Evolutionary conservation across 1,140 invertebrate species (phyloP), one percentile per base, ranked within the genome.

Genomic region (Piezodorus guildinii): DNA sequence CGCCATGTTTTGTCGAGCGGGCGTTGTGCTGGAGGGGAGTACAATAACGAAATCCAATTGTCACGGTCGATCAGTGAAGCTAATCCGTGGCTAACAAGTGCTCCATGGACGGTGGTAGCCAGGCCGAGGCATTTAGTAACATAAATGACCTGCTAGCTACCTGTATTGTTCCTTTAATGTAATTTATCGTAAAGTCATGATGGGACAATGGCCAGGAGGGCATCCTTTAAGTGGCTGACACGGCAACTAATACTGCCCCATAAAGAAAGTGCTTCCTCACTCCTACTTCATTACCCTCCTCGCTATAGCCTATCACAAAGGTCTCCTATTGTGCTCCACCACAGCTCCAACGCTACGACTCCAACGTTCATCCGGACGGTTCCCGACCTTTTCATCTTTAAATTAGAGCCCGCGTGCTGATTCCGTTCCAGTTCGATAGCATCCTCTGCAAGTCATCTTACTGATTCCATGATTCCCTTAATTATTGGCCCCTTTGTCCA

Each of bases 31-130:
- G 16, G 60, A 45, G 34, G 60, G 60, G 60, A 43, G 44, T 43
- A 61, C 60, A 46, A 44, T 43, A 61, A 23, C 39, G 60, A 61
- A 61, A 61, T 61, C 43, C 60, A 61, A 61, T 61, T 61, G 60
- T 45, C 60, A 61, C 60, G 60, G 30, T 43, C 60, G 60, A 61
- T 61, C 60, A 61, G 30, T 45, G 39, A 16, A 17, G n/a, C 60
- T 61, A 61, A 61, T 61, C 60, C 60, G 44, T 61, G 60, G 39
- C 34, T 61, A 61, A 61, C 60, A 61, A 61, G 60, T 61, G 46
- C 6, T 49, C 46, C 46, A 19, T 17, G 46, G 46, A n/a, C 21
- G 46, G 46, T 21, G 46, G 46, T 17, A 21, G 46, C 34, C 34
- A 3, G 17, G 39, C 19, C 17, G 23, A 27, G 44, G 39, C 60